Percentiles rank a stretch among this genome's conserved stretches.
These are phyloP conservation scores for Percopsis transmontana DNA, from an alignment of 2,113 vertebrate species.

Conservation along the genomic window DNA sequence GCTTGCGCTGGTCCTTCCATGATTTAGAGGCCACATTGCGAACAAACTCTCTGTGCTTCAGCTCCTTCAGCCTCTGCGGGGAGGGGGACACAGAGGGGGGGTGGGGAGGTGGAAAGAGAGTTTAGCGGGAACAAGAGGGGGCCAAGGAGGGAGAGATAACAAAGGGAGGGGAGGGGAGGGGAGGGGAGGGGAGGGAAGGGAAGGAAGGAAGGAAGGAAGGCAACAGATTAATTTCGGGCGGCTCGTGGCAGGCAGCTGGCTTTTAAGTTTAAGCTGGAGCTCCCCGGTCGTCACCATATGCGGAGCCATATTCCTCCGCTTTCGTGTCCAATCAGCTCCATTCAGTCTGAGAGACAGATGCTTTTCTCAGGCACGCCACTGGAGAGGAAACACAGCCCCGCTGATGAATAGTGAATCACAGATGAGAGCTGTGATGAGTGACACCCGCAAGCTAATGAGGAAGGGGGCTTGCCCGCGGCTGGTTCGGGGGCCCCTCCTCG, in stretches of 20 bases:
- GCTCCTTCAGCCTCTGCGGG: slow-evolving; percentile 92
- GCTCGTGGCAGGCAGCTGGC: slow-evolving; percentile 55
- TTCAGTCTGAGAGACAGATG: slow-evolving; percentile 51
- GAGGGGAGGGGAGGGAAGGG: neutral
- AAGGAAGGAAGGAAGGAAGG: neutral
- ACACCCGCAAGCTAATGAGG: slow-evolving; percentile 39
- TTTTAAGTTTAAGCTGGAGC: slow-evolving; percentile 55
- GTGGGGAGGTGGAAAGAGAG: slow-evolving; percentile 4
- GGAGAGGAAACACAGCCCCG: slow-evolving; percentile 49
- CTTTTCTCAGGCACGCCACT: slow-evolving; percentile 42
- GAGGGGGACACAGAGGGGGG: slow-evolving; percentile 24
- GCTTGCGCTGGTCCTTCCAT: slow-evolving; percentile 98
- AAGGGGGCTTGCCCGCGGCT: neutral
- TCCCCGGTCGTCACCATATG: slow-evolving; percentile 43
- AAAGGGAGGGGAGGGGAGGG: slow-evolving; percentile 12
- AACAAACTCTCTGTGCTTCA: slow-evolving; percentile 98
- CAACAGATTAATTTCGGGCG: too few species aligned
- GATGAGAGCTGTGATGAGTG: slow-evolving; percentile 29
- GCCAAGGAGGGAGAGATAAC: neutral
- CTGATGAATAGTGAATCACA: slow-evolving; percentile 45
- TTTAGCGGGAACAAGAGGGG: slow-evolving; percentile 1
- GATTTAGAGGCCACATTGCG: slow-evolving; percentile 97
- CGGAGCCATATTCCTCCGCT: slow-evolving; percentile 47
- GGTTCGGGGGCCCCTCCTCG: neutral
- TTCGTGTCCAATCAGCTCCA: slow-evolving; percentile 61